A percentile compares a stretch with the other conserved stretches of the same genome.
phyloP scores from a whole-genome alignment of 2,888 invertebrate species.

The Taenaris catops region DNA sequence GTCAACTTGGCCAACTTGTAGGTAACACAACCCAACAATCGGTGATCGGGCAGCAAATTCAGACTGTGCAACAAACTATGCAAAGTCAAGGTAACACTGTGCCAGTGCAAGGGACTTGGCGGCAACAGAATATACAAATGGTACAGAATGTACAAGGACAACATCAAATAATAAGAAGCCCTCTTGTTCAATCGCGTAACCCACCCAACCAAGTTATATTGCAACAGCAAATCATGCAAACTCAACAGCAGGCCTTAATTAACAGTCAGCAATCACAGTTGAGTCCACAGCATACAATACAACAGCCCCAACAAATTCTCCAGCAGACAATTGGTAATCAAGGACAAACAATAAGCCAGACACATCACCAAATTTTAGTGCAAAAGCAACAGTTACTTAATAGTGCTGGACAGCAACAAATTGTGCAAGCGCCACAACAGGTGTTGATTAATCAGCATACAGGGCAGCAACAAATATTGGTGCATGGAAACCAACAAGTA shows the following conservation, averaged over 20 bases:
- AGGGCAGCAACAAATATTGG: conserved; percentile 70
- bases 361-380: conserved; percentile 69
- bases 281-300: conserved; percentile 75
- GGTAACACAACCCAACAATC: conserved; percentile 55
- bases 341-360: conserved; percentile 69
- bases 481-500: conserved; percentile 73
- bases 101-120: conserved; percentile 61
- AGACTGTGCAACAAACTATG: conserved; percentile 67
- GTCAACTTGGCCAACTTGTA: conserved; percentile 69
- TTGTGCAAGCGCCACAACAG: conserved; percentile 74
- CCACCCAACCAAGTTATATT: conserved; percentile 75
- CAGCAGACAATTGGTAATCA: conserved; percentile 80
- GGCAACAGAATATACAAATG: conserved; percentile 75
- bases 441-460: conserved; percentile 71
- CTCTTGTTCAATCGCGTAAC: conserved; percentile 63
- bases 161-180: conserved; percentile 70
- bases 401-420: conserved; percentile 71
- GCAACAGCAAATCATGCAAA: conserved; percentile 80
- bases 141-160: conserved; percentile 75
- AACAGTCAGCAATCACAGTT: conserved; percentile 66
- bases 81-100: conserved; percentile 53
- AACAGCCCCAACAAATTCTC: conserved; percentile 81
- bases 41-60: conserved; percentile 70
- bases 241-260: conserved; percentile 66
- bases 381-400: conserved; percentile 81